Evolutionary conservation across 2,113 vertebrate species (phyloP).

Genomic region (Carassius gibelio): DNA sequence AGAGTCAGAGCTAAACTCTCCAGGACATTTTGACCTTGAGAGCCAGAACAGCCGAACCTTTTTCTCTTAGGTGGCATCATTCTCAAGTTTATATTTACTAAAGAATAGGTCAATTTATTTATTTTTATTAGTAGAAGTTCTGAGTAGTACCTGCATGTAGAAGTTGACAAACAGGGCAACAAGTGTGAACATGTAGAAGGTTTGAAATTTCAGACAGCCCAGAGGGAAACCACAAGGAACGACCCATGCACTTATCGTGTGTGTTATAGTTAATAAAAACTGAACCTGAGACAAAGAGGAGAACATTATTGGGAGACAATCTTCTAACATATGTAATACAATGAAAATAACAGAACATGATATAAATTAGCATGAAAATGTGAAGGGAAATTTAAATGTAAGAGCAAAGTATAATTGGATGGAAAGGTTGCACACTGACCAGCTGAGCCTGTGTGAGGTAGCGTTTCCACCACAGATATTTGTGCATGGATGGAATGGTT

Average conservation of each 20-base stretch:
- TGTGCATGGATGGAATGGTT: conserved; percentile 85
- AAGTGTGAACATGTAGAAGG: conserved; percentile 85
- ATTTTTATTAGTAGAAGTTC: conserved; percentile 18
- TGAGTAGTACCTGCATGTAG: conserved; percentile 80
- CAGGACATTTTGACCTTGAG: not conserved
- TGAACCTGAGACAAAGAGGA: conserved; percentile 74
- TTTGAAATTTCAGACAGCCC: conserved; percentile 87
- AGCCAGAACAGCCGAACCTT: not conserved
- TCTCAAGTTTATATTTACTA: not conserved
- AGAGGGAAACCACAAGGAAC: conserved; percentile 85
- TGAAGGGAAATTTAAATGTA: not conserved
- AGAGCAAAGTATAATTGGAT: not conserved
- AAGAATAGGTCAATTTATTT: not conserved
- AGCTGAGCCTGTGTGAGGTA: conserved; percentile 89
- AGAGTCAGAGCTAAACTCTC: not conserved
- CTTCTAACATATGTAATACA: not conserved
- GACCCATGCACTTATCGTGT: conserved; percentile 82
- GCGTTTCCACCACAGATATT: conserved; percentile 90
- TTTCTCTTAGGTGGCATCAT: not conserved
- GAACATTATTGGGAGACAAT: not conserved
- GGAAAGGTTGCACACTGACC: conserved; percentile 67
- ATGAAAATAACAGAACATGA: not conserved
- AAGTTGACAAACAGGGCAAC: conserved; percentile 87
- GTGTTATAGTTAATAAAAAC: conserved; percentile 84
- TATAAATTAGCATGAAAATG: not conserved